These are phyloP conservation scores for Lipotes vexillifer DNA, from an alignment of 2,113 vertebrate genomes.

Conservation along the genomic window DNA sequence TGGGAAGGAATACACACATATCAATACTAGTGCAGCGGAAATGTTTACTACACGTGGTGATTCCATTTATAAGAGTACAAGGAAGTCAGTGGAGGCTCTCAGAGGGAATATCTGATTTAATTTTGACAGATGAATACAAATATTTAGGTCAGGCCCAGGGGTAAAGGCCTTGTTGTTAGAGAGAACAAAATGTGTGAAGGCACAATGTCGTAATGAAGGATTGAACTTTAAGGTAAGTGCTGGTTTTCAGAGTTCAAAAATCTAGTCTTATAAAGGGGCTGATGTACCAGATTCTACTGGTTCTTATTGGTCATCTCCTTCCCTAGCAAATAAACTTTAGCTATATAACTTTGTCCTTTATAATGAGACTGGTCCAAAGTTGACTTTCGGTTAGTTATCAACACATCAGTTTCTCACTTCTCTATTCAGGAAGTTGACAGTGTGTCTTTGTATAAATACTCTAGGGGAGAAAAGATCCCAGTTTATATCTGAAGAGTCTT, in stretches of 20 bases:
- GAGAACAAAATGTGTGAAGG: neutral
- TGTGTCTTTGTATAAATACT: neutral
- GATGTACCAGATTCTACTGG: neutral
- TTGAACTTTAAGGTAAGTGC: neutral
- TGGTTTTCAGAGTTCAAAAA: constrained; percentile 1
- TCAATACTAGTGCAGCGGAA: neutral
- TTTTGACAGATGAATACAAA: neutral
- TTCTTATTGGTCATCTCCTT: neutral
- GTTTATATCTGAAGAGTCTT: neutral
- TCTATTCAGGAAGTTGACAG: neutral
- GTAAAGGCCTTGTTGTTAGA: neutral
- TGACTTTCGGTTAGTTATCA: neutral
- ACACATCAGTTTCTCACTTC: neutral
- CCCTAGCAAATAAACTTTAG: neutral
- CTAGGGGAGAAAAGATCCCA: neutral
- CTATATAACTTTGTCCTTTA: neutral
- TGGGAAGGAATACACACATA: neutral
- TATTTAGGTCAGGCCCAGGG: neutral
- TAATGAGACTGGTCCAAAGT: neutral
- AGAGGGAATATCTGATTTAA: neutral
- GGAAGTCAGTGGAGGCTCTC: neutral
- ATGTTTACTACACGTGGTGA: neutral
- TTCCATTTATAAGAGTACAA: neutral
- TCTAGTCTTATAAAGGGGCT: neutral
- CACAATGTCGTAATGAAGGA: neutral